These are phyloP conservation scores for Mimas tiliae DNA, from an alignment of 2,888 invertebrate species.

Conservation along the genomic window DNA sequence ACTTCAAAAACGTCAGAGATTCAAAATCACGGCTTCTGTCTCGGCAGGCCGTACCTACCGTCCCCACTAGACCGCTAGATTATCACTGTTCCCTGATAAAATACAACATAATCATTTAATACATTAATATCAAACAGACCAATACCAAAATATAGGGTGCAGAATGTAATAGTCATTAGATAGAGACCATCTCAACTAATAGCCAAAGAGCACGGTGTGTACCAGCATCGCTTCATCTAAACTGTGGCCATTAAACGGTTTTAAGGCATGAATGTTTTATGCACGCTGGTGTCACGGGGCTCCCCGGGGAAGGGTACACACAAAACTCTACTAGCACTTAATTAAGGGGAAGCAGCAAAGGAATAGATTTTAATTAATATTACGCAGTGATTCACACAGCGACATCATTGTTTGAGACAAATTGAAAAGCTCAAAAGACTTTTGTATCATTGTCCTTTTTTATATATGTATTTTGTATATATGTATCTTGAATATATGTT, in stretches of 20 bases:
- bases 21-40: too few species aligned
- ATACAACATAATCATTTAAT: too few species aligned
- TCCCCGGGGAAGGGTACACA: conserved; percentile 65
- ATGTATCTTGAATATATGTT: not conserved
- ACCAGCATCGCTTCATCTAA: conserved; percentile 50
- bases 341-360: conserved; percentile 72
- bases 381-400: conserved; percentile 57
- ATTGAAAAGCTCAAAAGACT: conserved; percentile 50
- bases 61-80: too few species aligned
- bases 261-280: conserved; percentile 76
- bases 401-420: conserved; percentile 55
- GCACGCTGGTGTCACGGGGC: conserved; percentile 62
- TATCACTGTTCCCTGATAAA: too few species aligned
- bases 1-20: too few species aligned
- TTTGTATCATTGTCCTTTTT: not conserved
- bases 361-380: conserved; percentile 79
- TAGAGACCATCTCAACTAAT: not conserved
- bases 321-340: conserved; percentile 77
- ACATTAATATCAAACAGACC: too few species aligned
- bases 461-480: not conserved
- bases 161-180: not conserved
- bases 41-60: too few species aligned
- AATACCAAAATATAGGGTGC: not conserved
- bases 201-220: conserved; percentile 13
- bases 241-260: conserved; percentile 74